Percentiles rank a stretch among this genome's conserved stretches.
phyloP scores from a whole-genome alignment of 1,140 invertebrate genomes.

The Phymorhynchus buccinoides region DNA sequence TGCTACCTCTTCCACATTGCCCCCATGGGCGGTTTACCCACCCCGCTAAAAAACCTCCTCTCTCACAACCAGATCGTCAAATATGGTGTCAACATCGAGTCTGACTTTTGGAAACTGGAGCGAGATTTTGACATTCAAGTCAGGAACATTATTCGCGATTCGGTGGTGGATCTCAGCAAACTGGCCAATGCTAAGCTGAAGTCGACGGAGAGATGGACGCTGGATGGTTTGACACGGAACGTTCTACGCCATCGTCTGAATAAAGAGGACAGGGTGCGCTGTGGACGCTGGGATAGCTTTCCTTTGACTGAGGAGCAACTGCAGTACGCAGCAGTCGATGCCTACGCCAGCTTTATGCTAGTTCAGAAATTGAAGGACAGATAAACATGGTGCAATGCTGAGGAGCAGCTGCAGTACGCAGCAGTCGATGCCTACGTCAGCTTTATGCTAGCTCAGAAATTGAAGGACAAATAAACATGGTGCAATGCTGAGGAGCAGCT shows the following conservation, averaged over 20 bases:
- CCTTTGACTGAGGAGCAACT: conserved; percentile 44
- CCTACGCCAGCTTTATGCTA: conserved; percentile 33
- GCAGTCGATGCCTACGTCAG: conserved; percentile 43
- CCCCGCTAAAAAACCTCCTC: conserved; percentile 34
- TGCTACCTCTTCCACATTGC: conserved; percentile 50
- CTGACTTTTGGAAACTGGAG: conserved; percentile 49
- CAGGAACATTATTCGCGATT: conserved; percentile 31
- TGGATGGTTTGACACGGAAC: conserved; percentile 48
- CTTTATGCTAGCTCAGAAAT: conserved; percentile 15
- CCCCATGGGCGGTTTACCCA: conserved; percentile 42
- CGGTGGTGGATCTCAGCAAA: conserved; percentile 41
- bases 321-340: conserved; percentile 47
- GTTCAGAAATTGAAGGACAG: neutral
- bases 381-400: no score
- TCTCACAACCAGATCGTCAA: conserved; percentile 35
- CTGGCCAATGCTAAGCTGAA: conserved; percentile 47
- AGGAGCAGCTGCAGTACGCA: conserved; percentile 46
- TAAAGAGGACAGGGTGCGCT: conserved; percentile 40
- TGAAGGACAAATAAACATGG: neutral
- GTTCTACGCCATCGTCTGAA: conserved; percentile 43
- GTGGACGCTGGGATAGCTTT: conserved; percentile 42
- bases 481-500: no score
- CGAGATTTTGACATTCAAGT: conserved; percentile 46
- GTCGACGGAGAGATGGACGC: conserved; percentile 42
- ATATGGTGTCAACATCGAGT: conserved; percentile 49